Conservation (phyloP, 2,113 vertebrate species). For the Sinocyclocheilus grahami region DNA sequence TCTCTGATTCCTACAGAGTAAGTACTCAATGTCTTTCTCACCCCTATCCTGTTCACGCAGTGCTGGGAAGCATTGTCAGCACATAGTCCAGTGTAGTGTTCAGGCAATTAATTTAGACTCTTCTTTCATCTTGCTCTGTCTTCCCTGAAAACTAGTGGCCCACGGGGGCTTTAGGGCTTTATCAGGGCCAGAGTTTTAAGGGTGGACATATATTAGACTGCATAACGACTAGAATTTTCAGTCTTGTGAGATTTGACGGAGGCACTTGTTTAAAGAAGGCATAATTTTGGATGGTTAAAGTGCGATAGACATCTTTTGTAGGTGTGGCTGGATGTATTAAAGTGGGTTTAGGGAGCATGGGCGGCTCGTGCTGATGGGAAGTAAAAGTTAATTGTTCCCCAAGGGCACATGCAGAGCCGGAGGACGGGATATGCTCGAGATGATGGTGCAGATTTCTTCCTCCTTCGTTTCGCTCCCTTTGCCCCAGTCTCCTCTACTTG, state of each 20-base stretch:
- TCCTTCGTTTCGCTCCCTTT: neutral
- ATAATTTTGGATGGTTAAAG: slow-evolving; percentile 17
- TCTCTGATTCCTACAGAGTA: slow-evolving; percentile 37
- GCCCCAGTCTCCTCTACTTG: slow-evolving; percentile 12
- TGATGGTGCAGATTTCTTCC: slow-evolving; percentile 43
- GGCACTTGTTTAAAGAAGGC: slow-evolving; percentile 23
- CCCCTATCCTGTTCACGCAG: slow-evolving; percentile 51
- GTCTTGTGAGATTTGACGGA: slow-evolving; percentile 13
- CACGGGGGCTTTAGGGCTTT: neutral
- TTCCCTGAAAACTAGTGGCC: slow-evolving; percentile 31
- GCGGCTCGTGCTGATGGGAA: slow-evolving; percentile 55
- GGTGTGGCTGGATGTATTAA: slow-evolving; percentile 43
- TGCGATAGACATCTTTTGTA: slow-evolving; percentile 37
- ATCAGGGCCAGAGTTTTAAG: slow-evolving; percentile 15
- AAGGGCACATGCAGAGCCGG: slow-evolving; percentile 45
- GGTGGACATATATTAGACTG: slow-evolving; percentile 18
- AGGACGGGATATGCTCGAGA: slow-evolving; percentile 41
- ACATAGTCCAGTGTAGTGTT: slow-evolving; percentile 46
- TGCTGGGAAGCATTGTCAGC: slow-evolving; percentile 56
- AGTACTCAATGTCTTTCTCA: slow-evolving; percentile 54
- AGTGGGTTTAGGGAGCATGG: slow-evolving; percentile 35
- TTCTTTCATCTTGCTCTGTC: slow-evolving; percentile 28
- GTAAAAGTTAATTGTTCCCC: slow-evolving; percentile 62
- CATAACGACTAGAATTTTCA: neutral
- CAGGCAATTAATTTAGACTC: slow-evolving; percentile 52